Base-by-base conservation (phyloP, 1,140 invertebrate genomes). In the Brachionus manjavacas region DNA sequence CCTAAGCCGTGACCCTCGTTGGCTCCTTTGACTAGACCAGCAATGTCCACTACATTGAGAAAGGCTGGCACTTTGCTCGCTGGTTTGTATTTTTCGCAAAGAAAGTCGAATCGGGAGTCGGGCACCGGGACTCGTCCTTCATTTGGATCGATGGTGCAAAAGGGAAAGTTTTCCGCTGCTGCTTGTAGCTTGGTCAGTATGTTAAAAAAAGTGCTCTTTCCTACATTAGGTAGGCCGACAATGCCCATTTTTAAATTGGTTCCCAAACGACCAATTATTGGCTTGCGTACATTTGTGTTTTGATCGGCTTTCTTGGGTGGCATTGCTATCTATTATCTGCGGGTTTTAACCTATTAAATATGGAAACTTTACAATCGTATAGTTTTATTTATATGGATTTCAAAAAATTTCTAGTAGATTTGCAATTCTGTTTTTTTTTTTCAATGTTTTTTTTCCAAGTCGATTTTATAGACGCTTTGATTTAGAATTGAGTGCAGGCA, bases 61-160 rank as follows among this genome's bases (percentile, higher is more conserved):
- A 87, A 90, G 0, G 97, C 97, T 28, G 97, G 97, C 9, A 99
- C 96, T 92, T 98, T 97, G 88, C 96, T 98, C 90, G 91, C 92
- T 84, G 98, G 97, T 89, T 99, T 97, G 90, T 94, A 96, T 89
- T 93, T 95, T 85, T 98, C 93, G 90, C 94, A 94, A 11, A 99
- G 92, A 89, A 93, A 98, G 88, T 99, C 96, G 88, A 93, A 99
- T 85, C 98, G 92, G 41, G 93, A 92, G 91, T 99, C 97, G 7
- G 96, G 96, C 6, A 99, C 96, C n/a, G 97, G 95, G 86, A 99
- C 97, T 87, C 97, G 93, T 94, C 95, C 93, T 93, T 99, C 97
- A 95, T 99, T 99, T 25, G 98, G 98, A 91, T 99, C 96, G 88
- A 99, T 99, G 87, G 98, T 99, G 91, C 98, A 99, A 91, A 99